These are phyloP conservation scores for Samia ricini DNA, from an alignment of 1,140 invertebrate species.

Conservation along the genomic window DNA sequence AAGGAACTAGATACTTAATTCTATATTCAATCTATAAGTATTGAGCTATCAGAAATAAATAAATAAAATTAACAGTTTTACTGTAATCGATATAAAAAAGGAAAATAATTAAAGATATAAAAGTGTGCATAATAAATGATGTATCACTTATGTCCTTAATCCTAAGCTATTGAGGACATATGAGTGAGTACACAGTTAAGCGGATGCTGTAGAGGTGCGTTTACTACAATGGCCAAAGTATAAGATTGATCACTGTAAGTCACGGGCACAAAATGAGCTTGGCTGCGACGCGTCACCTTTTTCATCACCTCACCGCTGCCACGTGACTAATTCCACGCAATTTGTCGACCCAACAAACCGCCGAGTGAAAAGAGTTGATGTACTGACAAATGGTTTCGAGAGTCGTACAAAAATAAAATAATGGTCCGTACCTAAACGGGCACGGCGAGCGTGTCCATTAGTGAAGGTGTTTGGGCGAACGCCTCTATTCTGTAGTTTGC, in stretches of 20 bases:
- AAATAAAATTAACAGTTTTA: too few relatives aligned
- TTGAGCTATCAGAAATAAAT: too few relatives aligned
- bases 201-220: constrained; percentile 45
- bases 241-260: constrained; percentile 68
- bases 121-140: not conserved
- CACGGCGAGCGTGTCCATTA: constrained; percentile 66
- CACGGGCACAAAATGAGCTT: constrained; percentile 83
- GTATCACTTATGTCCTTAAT: constrained; percentile 8
- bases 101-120: not conserved
- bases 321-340: constrained; percentile 74
- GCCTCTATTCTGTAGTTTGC: constrained; percentile 70
- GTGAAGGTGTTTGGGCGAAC: constrained; percentile 73
- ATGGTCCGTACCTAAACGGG: constrained; percentile 69
- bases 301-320: constrained; percentile 70
- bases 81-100: too few relatives aligned
- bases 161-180: constrained; percentile 78
- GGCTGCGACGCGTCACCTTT: constrained; percentile 67
- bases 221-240: constrained; percentile 48
- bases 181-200: constrained; percentile 17
- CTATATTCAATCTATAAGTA: too few relatives aligned
- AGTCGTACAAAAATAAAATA: constrained; percentile 75
- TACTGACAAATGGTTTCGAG: constrained; percentile 72
- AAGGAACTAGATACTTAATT: too few relatives aligned
- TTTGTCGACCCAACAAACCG: constrained; percentile 68
- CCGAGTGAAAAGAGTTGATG: constrained; percentile 72